Conservation (phyloP, 2,888 invertebrate species). For the Zele albiditarsus region DNA sequence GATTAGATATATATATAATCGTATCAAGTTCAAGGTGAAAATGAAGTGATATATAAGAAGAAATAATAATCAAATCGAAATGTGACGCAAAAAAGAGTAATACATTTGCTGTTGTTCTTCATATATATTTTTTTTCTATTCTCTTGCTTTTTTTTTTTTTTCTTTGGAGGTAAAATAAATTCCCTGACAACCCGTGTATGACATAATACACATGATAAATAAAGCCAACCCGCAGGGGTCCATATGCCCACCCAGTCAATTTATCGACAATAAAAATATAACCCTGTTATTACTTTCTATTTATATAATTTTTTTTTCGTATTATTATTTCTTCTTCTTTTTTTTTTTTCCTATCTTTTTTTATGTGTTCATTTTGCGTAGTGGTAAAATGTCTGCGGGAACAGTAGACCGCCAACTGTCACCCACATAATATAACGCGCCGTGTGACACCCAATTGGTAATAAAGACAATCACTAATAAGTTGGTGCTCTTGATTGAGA, state of each 20-base stretch:
- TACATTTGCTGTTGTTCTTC: too few relatives aligned
- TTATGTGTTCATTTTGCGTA: conserved; percentile 7
- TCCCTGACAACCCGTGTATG: neutral
- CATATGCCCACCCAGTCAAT: conserved; percentile 53
- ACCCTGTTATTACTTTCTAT: neutral
- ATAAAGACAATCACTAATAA: conserved; percentile 69
- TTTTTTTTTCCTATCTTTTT: conserved; percentile 4
- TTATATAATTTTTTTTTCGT: neutral
- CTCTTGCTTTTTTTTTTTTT: neutral
- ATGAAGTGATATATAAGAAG: neutral
- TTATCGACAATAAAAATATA: conserved; percentile 16
- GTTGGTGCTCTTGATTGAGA: conserved; percentile 67
- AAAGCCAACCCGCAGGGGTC: conserved; percentile 56
- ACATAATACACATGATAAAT: neutral
- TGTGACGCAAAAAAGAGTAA: neutral
- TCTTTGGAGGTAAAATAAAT: neutral
- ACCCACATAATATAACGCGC: conserved; percentile 46
- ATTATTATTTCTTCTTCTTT: conserved; percentile 9
- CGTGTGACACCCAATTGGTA: conserved; percentile 63
- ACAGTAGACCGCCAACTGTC: conserved; percentile 37
- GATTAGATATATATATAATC: conserved; percentile 32
- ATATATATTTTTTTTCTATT: neutral
- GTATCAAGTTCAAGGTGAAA: conserved; percentile 26
- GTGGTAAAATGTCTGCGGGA: neutral
- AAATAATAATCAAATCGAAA: conserved; percentile 5